Evolutionary conservation across 1,140 invertebrate species (phyloP).

Genomic region (Lerema accius): DNA sequence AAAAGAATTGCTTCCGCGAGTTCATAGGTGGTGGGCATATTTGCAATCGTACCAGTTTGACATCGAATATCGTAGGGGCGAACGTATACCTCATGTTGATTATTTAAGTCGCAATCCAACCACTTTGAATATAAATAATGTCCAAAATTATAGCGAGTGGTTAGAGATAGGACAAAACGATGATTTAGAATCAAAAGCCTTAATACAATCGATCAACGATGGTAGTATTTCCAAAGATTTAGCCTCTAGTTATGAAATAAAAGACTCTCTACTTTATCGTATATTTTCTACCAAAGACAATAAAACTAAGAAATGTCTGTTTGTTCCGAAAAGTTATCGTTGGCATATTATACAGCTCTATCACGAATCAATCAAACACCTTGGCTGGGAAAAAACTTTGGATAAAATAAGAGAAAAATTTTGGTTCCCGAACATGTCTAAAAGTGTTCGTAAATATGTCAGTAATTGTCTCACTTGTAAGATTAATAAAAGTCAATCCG

Average conservation of each 20-base stretch:
- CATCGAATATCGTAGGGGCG: constrained; percentile 31
- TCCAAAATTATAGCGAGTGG: constrained; percentile 35
- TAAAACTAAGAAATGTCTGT: neutral
- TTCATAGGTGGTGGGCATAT: constrained; percentile 53
- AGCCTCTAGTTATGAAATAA: constrained; percentile 36
- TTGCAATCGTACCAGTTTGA: constrained; percentile 40
- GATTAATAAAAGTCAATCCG: constrained; percentile 40
- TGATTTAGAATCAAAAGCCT: constrained; percentile 30
- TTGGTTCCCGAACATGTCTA: constrained; percentile 45
- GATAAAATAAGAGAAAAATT: constrained; percentile 41
- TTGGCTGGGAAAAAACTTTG: constrained; percentile 49
- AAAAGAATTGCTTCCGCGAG: constrained; percentile 50
- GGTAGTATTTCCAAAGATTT: constrained; percentile 19
- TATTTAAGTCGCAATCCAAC: constrained; percentile 39
- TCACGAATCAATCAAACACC: constrained; percentile 48
- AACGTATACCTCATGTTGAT: constrained; percentile 48
- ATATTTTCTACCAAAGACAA: neutral
- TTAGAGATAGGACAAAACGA: constrained; percentile 38
- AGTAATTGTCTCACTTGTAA: constrained; percentile 50
- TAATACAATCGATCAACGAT: constrained; percentile 34
- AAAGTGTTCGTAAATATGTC: constrained; percentile 43
- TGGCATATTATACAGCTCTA: constrained; percentile 52
- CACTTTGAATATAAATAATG: constrained; percentile 34
- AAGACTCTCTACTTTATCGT: constrained; percentile 32
- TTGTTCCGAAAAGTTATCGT: constrained; percentile 28